Percentiles rank a stretch among this genome's conserved stretches.
phyloP scores from a whole-genome alignment of 2,113 vertebrate genomes.

The Mungos mungo region DNA sequence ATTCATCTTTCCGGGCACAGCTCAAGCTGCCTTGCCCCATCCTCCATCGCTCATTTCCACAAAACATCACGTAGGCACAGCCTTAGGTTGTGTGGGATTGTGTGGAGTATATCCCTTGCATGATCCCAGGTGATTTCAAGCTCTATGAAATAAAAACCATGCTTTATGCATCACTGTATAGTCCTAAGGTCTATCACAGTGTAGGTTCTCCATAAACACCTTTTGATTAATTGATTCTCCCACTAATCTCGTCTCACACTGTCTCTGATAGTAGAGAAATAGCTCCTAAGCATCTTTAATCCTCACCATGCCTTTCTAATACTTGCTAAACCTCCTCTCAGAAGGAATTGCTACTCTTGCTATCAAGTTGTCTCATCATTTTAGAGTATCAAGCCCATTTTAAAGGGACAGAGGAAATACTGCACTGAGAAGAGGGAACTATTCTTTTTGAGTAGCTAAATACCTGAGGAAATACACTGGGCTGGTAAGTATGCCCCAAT shows the following conservation, averaged over 20 bases:
- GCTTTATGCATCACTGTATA: background rate
- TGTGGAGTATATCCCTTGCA: background rate
- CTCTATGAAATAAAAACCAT: background rate
- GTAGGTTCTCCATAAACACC: background rate
- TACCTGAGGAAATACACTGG: background rate
- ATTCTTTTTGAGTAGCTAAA: background rate
- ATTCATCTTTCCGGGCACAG: background rate
- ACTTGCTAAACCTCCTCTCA: background rate
- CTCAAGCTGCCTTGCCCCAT: background rate
- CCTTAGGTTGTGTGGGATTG: background rate
- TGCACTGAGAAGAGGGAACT: background rate
- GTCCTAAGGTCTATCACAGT: background rate
- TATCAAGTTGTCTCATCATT: background rate
- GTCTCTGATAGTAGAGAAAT: background rate
- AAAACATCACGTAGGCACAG: background rate
- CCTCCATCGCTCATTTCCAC: background rate
- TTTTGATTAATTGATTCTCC: background rate
- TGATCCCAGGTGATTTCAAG: background rate
- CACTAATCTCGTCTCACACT: background rate
- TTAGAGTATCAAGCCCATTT: background rate
- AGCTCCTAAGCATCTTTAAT: background rate
- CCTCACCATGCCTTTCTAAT: background rate
- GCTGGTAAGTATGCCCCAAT: background rate
- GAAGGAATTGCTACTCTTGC: background rate
- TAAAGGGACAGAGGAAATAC: constrained; percentile 5